Conservation (phyloP, 2,888 invertebrate species). For the Eupithecia dodoneata region DNA sequence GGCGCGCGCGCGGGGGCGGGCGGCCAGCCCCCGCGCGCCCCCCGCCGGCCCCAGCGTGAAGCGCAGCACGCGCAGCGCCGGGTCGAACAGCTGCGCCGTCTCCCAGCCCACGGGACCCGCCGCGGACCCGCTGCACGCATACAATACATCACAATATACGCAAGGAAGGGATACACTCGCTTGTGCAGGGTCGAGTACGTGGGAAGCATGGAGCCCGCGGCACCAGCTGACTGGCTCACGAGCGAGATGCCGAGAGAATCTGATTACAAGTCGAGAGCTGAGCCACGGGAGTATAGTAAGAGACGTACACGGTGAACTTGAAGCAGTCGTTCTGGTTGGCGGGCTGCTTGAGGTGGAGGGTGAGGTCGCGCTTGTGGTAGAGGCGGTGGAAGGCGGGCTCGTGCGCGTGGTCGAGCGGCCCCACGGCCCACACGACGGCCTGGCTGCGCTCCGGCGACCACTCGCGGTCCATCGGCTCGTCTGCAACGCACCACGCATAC, state of each 20-base stretch:
- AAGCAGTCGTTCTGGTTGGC: slow-evolving; percentile 89
- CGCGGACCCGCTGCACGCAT: slow-evolving; percentile 31
- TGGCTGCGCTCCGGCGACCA: slow-evolving; percentile 86
- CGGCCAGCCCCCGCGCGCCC: slow-evolving; percentile 89
- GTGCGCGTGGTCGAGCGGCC: slow-evolving; percentile 89
- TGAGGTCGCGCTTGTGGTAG: slow-evolving; percentile 89
- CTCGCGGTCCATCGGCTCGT: slow-evolving; percentile 90
- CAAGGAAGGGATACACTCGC: too few relatives aligned
- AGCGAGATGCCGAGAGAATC: too few relatives aligned
- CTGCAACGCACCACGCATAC: slow-evolving; percentile 65
- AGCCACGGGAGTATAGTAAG: background rate
- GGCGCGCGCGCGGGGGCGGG: slow-evolving; percentile 57
- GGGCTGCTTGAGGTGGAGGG: slow-evolving; percentile 86
- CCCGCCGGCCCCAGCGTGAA: slow-evolving; percentile 94
- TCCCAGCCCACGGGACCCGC: slow-evolving; percentile 80
- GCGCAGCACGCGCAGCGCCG: slow-evolving; percentile 90
- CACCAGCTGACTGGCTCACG: background rate
- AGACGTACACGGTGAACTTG: slow-evolving; percentile 85
- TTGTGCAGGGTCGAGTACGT: too few relatives aligned
- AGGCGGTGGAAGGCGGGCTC: slow-evolving; percentile 93
- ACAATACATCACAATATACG: too few relatives aligned
- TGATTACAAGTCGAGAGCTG: too few relatives aligned
- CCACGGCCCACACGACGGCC: slow-evolving; percentile 93
- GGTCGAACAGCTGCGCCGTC: slow-evolving; percentile 86
- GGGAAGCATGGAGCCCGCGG: too few relatives aligned